Conservation (phyloP, 2,888 invertebrate species). For the Idaea biselata region DNA sequence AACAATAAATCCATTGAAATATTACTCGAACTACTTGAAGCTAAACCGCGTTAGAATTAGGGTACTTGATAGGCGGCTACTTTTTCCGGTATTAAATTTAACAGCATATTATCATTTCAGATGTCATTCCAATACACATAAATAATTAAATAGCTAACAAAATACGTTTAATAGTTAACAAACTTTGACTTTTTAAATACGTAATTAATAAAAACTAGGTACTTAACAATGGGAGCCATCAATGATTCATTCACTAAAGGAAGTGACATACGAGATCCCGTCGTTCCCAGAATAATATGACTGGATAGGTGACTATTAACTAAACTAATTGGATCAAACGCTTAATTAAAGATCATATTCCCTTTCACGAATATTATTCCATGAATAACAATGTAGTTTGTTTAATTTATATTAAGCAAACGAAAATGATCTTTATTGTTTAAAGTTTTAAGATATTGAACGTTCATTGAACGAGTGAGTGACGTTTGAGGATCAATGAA, state of each 20-base stretch:
- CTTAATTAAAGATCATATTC: constrained; percentile 23
- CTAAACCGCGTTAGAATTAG: too few species aligned
- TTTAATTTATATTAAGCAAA: constrained; percentile 6
- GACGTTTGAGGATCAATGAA: background rate
- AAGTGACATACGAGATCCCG: constrained; percentile 4
- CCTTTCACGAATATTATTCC: constrained; percentile 13
- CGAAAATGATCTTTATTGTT: constrained; percentile 14
- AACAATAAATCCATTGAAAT: background rate
- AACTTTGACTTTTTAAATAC: background rate
- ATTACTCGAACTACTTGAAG: background rate
- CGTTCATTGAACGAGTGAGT: background rate
- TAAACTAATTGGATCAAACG: constrained; percentile 22
- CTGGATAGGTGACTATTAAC: constrained; percentile 46
- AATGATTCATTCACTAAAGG: background rate
- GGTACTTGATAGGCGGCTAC: too few species aligned
- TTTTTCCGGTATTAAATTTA: too few species aligned
- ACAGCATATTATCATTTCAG: background rate
- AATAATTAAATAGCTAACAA: background rate
- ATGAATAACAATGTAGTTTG: constrained; percentile 12
- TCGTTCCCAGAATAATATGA: constrained; percentile 58
- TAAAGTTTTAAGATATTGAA: constrained; percentile 8
- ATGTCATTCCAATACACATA: background rate
- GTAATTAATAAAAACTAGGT: background rate
- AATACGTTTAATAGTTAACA: background rate
- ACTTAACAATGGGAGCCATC: background rate